Conservation (phyloP, 2,797 vertebrate species). For the Halcyon chelicuti region DNA sequence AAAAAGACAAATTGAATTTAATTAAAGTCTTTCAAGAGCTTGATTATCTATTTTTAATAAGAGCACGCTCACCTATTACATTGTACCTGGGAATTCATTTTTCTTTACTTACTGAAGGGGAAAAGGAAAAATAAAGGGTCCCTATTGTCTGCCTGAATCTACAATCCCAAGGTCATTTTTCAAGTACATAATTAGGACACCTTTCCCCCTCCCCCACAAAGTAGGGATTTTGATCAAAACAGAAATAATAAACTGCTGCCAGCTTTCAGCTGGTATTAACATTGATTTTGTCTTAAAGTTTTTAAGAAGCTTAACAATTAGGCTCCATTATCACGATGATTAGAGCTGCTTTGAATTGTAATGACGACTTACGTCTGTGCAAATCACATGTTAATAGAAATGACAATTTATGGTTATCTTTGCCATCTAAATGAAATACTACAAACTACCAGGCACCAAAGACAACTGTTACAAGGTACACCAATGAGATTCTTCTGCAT, state of each 20-base stretch:
- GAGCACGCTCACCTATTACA: background rate
- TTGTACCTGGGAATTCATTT: background rate
- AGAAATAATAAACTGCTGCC: slow-evolving; percentile 29
- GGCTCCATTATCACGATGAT: slow-evolving; percentile 41
- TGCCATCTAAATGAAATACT: background rate
- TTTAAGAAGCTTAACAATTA: slow-evolving; percentile 58
- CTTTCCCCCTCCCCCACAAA: background rate
- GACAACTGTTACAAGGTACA: background rate
- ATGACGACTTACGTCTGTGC: slow-evolving; percentile 33
- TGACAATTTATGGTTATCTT: background rate
- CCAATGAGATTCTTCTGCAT: background rate
- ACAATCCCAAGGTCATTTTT: slow-evolving; percentile 11
- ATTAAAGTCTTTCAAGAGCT: background rate
- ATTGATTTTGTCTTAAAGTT: slow-evolving; percentile 53
- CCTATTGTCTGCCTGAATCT: background rate
- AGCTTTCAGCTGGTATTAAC: slow-evolving; percentile 34
- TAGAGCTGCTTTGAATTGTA: slow-evolving; percentile 45
- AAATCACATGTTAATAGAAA: slow-evolving; percentile 49
- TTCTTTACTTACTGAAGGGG: background rate
- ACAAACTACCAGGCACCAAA: background rate
- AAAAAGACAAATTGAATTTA: background rate
- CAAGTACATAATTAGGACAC: slow-evolving; percentile 38
- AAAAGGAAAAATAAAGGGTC: background rate
- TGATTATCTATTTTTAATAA: slow-evolving; percentile 39
- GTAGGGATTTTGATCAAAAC: slow-evolving; percentile 40